Percentiles rank a stretch among this genome's conserved stretches.
Evolutionary conservation across 2,797 vertebrate genomes (phyloP).

Genomic region (Malacoraja senta): DNA sequence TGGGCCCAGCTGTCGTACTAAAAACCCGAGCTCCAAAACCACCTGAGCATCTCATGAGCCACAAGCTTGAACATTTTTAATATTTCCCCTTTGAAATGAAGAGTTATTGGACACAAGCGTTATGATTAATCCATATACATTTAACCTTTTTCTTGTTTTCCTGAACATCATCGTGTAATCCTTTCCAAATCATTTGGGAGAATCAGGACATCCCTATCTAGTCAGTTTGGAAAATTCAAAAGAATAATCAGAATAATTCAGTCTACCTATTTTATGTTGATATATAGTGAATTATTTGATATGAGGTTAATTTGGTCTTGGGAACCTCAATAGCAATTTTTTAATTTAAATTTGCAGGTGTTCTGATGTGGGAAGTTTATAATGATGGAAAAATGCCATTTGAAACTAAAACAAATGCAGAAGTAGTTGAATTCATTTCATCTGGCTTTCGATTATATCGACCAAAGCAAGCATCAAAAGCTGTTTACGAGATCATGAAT

Average conservation of each 20-base stretch:
- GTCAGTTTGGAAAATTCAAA: not conserved
- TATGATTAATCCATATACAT: not conserved
- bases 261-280: not conserved
- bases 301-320: not conserved
- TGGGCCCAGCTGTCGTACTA: too few species aligned
- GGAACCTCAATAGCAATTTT: not conserved
- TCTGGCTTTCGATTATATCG: constrained; percentile 74
- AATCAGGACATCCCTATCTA: not conserved
- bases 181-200: not conserved
- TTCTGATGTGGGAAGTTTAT: constrained; percentile 94
- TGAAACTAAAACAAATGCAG: constrained; percentile 76
- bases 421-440: constrained; percentile 80
- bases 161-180: not conserved
- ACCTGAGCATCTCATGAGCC: not conserved
- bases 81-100: not conserved
- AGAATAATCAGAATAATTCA: not conserved
- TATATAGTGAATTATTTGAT: not conserved
- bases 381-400: constrained; percentile 87
- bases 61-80: not conserved
- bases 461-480: constrained; percentile 68
- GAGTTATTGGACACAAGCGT: not conserved
- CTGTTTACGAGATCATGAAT: constrained; percentile 77
- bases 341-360: constrained; percentile 58
- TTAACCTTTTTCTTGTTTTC: not conserved
- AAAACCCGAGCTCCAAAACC: too few species aligned